These are phyloP conservation scores for Ganaspis brasiliensis DNA, from an alignment of 2,888 invertebrate genomes.

Conservation along the genomic window DNA sequence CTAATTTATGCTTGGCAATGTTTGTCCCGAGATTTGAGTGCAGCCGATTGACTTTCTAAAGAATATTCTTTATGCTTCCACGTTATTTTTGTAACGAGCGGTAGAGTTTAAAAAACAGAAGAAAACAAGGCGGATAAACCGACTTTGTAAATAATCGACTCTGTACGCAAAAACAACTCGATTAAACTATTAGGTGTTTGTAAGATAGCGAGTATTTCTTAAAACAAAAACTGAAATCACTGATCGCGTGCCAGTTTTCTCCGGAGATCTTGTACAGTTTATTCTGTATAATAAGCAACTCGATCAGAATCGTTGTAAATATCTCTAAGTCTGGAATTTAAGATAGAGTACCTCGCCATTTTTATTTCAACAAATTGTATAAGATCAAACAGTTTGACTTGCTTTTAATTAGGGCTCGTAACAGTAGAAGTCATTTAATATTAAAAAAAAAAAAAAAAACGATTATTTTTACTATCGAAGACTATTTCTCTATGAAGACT, in stretches of 20 bases:
- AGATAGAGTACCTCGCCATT: conserved; percentile 40
- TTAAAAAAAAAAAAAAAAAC: neutral
- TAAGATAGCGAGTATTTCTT: conserved; percentile 58
- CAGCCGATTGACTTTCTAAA: conserved; percentile 46
- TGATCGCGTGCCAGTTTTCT: conserved; percentile 41
- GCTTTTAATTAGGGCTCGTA: neutral
- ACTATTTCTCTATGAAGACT: conserved; percentile 20
- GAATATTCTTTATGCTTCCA: conserved; percentile 64
- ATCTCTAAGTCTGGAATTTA: conserved; percentile 59
- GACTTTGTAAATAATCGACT: conserved; percentile 74
- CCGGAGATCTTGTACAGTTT: conserved; percentile 48
- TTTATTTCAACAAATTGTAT: neutral
- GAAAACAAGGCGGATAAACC: conserved; percentile 64
- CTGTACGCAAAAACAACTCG: conserved; percentile 65
- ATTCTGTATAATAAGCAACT: conserved; percentile 44
- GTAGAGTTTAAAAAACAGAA: conserved; percentile 57
- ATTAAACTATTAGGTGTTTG: conserved; percentile 63
- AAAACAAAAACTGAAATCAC: conserved; percentile 43
- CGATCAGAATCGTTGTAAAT: conserved; percentile 58
- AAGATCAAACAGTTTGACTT: conserved; percentile 2
- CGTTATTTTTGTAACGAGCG: conserved; percentile 62
- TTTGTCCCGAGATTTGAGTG: conserved; percentile 25
- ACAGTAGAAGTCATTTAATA: conserved; percentile 1
- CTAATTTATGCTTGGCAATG: conserved; percentile 35
- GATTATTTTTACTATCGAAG: conserved; percentile 33